A percentile compares a stretch with the other conserved stretches of the same genome.
phyloP scores from a whole-genome alignment of 2,797 vertebrate species.

The Pseudochirops corinnae region DNA sequence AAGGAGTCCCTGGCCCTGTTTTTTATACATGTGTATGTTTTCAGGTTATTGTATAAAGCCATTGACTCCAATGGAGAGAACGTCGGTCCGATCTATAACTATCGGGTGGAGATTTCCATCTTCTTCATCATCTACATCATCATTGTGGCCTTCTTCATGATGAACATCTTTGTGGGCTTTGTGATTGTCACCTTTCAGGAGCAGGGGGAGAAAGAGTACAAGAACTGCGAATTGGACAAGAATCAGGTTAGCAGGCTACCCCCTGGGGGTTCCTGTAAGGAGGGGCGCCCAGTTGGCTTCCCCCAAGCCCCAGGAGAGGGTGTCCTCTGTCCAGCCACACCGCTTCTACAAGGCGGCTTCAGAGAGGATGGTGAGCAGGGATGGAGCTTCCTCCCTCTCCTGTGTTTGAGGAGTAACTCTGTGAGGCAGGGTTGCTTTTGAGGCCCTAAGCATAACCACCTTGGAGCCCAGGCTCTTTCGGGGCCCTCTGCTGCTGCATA shows the following conservation, averaged over 20 bases:
- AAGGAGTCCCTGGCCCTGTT: neutral
- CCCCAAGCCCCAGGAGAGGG: neutral
- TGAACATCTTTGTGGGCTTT: constrained; percentile 99
- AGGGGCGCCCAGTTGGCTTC: neutral
- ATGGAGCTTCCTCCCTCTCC: neutral
- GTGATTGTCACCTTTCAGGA: constrained; percentile 99
- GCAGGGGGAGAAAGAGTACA: constrained; percentile 99
- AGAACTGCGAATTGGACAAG: constrained; percentile 99
- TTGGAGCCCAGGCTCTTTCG: too few relatives aligned
- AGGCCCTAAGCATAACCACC: neutral
- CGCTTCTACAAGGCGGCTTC: neutral
- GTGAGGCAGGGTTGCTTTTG: neutral
- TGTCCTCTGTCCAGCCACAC: accelerated
- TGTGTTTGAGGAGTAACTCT: neutral
- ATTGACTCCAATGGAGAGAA: constrained; percentile 99
- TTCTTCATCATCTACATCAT: constrained; percentile 99
- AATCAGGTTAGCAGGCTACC: constrained; percentile 93
- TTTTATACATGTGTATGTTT: constrained; percentile 52
- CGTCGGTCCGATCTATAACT: constrained; percentile 97
- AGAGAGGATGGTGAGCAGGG: neutral
- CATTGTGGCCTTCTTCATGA: constrained; percentile 99
- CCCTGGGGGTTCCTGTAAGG: constrained; percentile 54
- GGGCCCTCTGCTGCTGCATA: neutral
- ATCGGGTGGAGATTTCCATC: constrained; percentile 98
- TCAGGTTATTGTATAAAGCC: constrained; percentile 96